Evolutionary conservation across 2,113 vertebrate genomes (phyloP).

Genomic region (Calonectris borealis): DNA sequence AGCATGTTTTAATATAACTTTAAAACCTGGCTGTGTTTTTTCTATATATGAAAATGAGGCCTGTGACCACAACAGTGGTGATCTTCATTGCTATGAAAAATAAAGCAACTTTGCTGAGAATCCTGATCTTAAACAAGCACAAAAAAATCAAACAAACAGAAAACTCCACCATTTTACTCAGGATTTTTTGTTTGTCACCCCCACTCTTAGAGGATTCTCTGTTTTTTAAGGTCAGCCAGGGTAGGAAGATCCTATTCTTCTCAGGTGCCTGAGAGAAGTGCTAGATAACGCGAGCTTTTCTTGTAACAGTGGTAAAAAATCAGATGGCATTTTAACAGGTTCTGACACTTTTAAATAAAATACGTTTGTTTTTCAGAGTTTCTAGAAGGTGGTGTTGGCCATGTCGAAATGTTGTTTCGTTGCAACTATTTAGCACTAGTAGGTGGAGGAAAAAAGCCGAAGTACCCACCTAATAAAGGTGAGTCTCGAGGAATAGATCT

Average conservation of each 20-base stretch:
- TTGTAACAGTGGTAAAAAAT: not conserved
- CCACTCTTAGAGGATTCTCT: not conserved
- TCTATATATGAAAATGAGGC: not conserved
- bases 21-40: not conserved
- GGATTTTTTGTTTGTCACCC: not conserved
- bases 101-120: not conserved
- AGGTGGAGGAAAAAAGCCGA: constrained; percentile 96
- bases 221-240: not conserved
- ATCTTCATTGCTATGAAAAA: not conserved
- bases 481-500: not conserved
- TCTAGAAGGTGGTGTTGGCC: constrained; percentile 93
- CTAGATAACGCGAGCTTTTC: not conserved
- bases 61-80: not conserved
- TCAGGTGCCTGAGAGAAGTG: not conserved
- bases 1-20: not conserved
- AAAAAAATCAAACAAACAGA: not conserved
- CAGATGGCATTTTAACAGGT: not conserved
- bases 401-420: constrained; percentile 97
- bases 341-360: not conserved
- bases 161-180: not conserved
- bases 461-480: constrained; percentile 99
- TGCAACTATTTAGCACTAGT: constrained; percentile 98
- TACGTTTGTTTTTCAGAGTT: constrained; percentile 82
- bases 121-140: not conserved
- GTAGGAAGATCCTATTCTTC: not conserved